These are phyloP conservation scores for Phymastichus coffea DNA, from an alignment of 1,140 invertebrate species.

Conservation along the genomic window DNA sequence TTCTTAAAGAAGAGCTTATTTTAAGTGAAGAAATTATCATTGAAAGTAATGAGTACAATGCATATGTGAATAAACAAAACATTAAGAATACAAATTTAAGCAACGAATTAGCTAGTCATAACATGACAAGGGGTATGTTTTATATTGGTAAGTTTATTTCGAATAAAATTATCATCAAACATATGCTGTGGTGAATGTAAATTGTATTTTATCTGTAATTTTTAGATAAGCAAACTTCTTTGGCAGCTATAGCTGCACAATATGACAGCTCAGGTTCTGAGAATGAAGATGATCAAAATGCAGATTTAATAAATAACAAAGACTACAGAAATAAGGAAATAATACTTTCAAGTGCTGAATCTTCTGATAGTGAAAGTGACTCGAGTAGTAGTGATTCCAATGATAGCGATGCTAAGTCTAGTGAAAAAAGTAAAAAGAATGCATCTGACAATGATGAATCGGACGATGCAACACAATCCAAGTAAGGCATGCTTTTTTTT, in stretches of 20 bases:
- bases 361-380: slow-evolving; percentile 22
- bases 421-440: neutral
- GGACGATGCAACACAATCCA: neutral
- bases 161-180: too few species aligned
- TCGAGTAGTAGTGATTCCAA: slow-evolving; percentile 26
- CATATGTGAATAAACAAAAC: too few species aligned
- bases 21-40: too few species aligned
- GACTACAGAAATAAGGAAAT: slow-evolving; percentile 11
- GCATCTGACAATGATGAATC: neutral
- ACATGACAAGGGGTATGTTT: too few species aligned
- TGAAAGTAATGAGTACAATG: too few species aligned
- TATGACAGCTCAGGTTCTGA: slow-evolving; percentile 34
- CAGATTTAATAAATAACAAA: neutral
- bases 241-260: slow-evolving; percentile 23
- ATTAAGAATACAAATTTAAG: too few species aligned
- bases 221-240: slow-evolving; percentile 11
- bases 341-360: slow-evolving; percentile 5
- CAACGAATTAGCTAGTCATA: too few species aligned
- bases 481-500: slow-evolving; percentile 15
- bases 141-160: too few species aligned
- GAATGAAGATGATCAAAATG: slow-evolving; percentile 21
- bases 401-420: slow-evolving; percentile 1
- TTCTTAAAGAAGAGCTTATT: too few species aligned
- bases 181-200: too few species aligned
- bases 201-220: too few species aligned